These are phyloP conservation scores for Tenthredo amoena DNA, from an alignment of 2,888 invertebrate species.

Conservation along the genomic window DNA sequence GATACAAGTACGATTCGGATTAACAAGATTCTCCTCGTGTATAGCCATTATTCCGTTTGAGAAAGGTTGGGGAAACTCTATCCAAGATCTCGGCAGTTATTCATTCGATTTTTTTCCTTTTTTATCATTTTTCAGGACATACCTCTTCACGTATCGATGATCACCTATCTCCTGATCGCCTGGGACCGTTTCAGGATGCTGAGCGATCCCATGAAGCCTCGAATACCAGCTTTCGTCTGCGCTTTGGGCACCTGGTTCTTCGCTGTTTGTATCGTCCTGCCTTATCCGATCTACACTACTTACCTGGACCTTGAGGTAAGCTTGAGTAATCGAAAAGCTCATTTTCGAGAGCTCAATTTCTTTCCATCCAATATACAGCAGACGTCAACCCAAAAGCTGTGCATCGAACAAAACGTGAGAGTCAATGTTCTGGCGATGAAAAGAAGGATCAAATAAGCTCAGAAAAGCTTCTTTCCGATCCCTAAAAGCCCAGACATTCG, in stretches of 20 bases:
- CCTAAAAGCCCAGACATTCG: neutral
- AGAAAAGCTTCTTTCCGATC: neutral
- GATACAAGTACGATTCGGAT: neutral
- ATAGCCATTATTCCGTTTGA: neutral
- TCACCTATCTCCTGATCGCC: slow-evolving; percentile 85
- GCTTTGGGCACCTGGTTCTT: slow-evolving; percentile 86
- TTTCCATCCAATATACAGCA: neutral
- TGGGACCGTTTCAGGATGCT: slow-evolving; percentile 83
- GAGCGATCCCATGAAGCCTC: slow-evolving; percentile 83
- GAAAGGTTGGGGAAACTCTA: neutral
- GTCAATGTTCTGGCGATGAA: neutral
- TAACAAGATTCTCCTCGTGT: neutral
- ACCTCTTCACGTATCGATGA: slow-evolving; percentile 85
- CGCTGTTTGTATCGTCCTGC: slow-evolving; percentile 85
- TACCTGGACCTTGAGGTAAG: slow-evolving; percentile 86
- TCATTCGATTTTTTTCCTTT: neutral
- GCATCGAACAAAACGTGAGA: neutral
- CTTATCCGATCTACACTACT: slow-evolving; percentile 87
- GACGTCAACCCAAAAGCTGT: neutral
- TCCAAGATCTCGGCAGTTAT: neutral
- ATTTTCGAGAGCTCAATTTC: neutral
- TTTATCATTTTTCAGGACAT: slow-evolving; percentile 81
- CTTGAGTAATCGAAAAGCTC: slow-evolving; percentile 57
- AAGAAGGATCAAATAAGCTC: neutral
- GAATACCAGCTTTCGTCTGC: slow-evolving; percentile 85